Conservation (phyloP, 37 sponge, comb jelly and placozoan genomes). For the Dysidea cf. avara region DNA sequence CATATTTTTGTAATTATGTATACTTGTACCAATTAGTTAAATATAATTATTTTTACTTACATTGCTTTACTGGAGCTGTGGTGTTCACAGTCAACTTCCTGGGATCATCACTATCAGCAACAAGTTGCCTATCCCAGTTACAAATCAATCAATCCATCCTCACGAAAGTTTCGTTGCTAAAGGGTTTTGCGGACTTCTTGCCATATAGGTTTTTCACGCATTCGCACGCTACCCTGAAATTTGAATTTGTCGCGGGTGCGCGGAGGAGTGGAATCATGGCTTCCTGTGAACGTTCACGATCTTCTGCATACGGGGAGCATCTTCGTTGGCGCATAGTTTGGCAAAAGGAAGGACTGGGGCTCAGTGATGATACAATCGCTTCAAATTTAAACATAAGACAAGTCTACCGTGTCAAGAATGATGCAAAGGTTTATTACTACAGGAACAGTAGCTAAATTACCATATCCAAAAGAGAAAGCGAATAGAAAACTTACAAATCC, state of each 20-base stretch:
- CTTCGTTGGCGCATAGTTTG: slow-evolving; percentile 39
- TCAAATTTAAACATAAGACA: slow-evolving; percentile 23
- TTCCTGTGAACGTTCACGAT: not conserved
- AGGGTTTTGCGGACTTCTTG: too few relatives aligned
- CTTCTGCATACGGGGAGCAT: slow-evolving; percentile 34
- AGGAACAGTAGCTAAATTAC: slow-evolving; percentile 19
- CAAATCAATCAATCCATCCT: too few relatives aligned
- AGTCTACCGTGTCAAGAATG: slow-evolving; percentile 14
- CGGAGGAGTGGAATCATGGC: not conserved
- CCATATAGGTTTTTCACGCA: too few relatives aligned
- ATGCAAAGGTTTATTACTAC: slow-evolving; percentile 9
- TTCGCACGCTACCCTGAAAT: too few relatives aligned
- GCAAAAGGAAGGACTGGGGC: slow-evolving; percentile 16
- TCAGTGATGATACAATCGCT: not conserved
- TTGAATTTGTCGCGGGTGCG: not conserved
- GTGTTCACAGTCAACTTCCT: too few relatives aligned
- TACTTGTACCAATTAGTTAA: too few relatives aligned
- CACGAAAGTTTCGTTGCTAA: too few relatives aligned
- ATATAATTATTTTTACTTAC: too few relatives aligned
- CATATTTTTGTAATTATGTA: too few relatives aligned
- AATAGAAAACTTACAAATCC: slow-evolving; percentile 9
- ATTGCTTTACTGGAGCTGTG: too few relatives aligned
- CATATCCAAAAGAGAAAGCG: slow-evolving; percentile 11
- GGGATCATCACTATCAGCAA: too few relatives aligned
- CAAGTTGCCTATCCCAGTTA: too few relatives aligned